Conservation (phyloP, 2,113 vertebrate genomes). For the Platycercus adscitus region DNA sequence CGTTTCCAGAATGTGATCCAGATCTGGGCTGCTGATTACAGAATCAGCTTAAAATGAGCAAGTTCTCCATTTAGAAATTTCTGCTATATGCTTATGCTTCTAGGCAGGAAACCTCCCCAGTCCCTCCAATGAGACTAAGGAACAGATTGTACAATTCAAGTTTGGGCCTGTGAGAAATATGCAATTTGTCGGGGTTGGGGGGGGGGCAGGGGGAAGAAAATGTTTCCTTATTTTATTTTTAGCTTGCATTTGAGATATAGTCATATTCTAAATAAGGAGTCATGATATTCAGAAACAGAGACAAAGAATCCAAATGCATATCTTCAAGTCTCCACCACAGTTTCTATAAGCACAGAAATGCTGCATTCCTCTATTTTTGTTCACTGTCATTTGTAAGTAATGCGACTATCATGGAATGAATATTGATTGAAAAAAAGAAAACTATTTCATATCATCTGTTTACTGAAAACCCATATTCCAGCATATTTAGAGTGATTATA, state of each 20-base stretch:
- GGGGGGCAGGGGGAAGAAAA: background rate
- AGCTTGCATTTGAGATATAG: background rate
- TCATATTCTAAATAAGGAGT: slow-evolving; percentile 46
- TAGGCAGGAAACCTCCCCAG: slow-evolving; percentile 28
- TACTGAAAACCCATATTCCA: background rate
- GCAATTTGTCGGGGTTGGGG: background rate
- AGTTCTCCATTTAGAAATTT: slow-evolving; percentile 56
- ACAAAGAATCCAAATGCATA: background rate
- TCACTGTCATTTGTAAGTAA: background rate
- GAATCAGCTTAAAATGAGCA: slow-evolving; percentile 65
- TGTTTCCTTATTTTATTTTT: slow-evolving; percentile 33
- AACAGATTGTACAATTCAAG: slow-evolving; percentile 55
- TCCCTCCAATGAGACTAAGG: slow-evolving; percentile 32
- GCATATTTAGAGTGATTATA: background rate
- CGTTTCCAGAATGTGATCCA: slow-evolving; percentile 48
- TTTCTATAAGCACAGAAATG: background rate
- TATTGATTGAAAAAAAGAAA: background rate
- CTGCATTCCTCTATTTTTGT: background rate
- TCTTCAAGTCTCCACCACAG: background rate
- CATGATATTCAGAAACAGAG: slow-evolving; percentile 3
- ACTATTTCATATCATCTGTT: background rate
- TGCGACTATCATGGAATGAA: background rate
- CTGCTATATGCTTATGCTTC: slow-evolving; percentile 27
- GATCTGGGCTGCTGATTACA: slow-evolving; percentile 42
- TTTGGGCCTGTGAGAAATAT: background rate